Evolutionary conservation across 64 coral and sea anemone genomes (phyloP).

Genomic region (Platygyra sinensis): DNA sequence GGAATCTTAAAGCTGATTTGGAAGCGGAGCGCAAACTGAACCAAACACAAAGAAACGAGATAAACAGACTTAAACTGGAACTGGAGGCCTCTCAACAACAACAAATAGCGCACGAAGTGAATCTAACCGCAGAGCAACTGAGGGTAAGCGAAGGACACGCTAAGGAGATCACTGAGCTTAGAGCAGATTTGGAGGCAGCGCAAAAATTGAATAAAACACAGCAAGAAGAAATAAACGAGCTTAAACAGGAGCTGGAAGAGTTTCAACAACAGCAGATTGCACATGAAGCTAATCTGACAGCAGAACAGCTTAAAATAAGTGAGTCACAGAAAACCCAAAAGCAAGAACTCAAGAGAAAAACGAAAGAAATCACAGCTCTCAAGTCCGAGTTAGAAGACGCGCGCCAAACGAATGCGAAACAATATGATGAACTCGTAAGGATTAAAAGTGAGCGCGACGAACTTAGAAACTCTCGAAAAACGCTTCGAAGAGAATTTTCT

Average conservation of each 20-base stretch:
- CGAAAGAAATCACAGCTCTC: slow-evolving; percentile 53
- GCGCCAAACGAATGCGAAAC: slow-evolving; percentile 21
- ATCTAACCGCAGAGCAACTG: slow-evolving; percentile 27
- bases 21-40: slow-evolving; percentile 4
- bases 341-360: slow-evolving; percentile 53
- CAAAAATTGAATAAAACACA: slow-evolving; percentile 2
- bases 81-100: slow-evolving; percentile 53
- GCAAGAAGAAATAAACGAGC: slow-evolving; percentile 18
- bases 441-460: neutral
- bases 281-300: slow-evolving; percentile 59
- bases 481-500: slow-evolving; percentile 52
- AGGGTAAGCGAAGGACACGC: slow-evolving; percentile 7
- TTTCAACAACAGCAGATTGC: slow-evolving; percentile 37
- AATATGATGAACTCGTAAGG: slow-evolving; percentile 22
- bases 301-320: slow-evolving; percentile 64
- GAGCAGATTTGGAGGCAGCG: slow-evolving; percentile 28
- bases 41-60: neutral
- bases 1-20: slow-evolving; percentile 27
- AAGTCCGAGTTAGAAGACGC: slow-evolving; percentile 62
- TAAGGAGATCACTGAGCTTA: slow-evolving; percentile 12
- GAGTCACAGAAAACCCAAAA: slow-evolving; percentile 62
- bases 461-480: slow-evolving; percentile 57
- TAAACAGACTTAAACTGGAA: slow-evolving; percentile 31
- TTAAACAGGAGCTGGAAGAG: slow-evolving; percentile 50
- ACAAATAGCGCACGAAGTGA: slow-evolving; percentile 46